Evolutionary conservation across 2,113 vertebrate genomes (phyloP).

Genomic region (Plectropomus leopardus): DNA sequence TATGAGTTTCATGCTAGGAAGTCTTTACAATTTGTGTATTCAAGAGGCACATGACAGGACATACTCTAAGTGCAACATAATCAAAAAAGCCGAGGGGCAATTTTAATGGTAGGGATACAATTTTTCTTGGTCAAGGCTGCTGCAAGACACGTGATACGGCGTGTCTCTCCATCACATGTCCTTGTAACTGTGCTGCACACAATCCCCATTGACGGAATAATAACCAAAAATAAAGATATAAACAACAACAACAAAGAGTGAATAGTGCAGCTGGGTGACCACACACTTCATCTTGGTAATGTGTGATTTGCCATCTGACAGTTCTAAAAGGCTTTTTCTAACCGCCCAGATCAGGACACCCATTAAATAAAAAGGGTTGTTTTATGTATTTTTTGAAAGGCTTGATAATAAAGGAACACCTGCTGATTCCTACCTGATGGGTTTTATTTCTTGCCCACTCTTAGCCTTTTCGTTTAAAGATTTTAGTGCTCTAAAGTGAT

Average conservation of each 20-base stretch:
- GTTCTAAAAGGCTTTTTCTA: slow-evolving; percentile 18
- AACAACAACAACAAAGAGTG: background rate
- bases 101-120: slow-evolving; percentile 53
- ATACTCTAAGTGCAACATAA: slow-evolving; percentile 42
- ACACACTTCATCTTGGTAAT: background rate
- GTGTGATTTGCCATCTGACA: background rate
- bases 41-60: slow-evolving; percentile 56
- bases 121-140: slow-evolving; percentile 57
- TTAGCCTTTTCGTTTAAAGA: background rate
- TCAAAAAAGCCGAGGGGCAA: slow-evolving; percentile 46
- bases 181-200: slow-evolving; percentile 23
- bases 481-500: slow-evolving; percentile 6
- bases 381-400: slow-evolving; percentile 8
- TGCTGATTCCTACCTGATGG: slow-evolving; percentile 12
- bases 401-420: slow-evolving; percentile 15
- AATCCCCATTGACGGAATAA: slow-evolving; percentile 20
- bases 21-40: slow-evolving; percentile 46
- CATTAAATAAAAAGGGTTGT: slow-evolving; percentile 6
- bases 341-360: background rate
- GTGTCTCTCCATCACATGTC: slow-evolving; percentile 58
- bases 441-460: background rate
- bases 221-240: background rate
- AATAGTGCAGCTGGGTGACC: slow-evolving; percentile 20
- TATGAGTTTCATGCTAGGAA: slow-evolving; percentile 46
- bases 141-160: slow-evolving; percentile 38